Percentiles rank a stretch among this genome's conserved stretches.
These are phyloP conservation scores for Rousettus leschenaultii DNA, from an alignment of 2,113 vertebrate genomes.

Conservation along the genomic window DNA sequence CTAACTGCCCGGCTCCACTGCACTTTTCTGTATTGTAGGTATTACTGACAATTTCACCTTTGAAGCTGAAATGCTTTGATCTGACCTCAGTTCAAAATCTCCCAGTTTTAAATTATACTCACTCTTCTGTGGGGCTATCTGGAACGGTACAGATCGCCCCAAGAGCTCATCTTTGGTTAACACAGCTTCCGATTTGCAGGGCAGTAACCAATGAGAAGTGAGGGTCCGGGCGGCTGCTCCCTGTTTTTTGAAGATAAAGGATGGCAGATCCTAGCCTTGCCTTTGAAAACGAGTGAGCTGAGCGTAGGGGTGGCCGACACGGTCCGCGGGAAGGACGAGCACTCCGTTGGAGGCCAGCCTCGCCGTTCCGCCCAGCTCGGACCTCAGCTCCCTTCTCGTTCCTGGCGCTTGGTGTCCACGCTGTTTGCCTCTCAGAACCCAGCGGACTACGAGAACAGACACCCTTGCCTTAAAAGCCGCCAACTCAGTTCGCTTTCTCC, in stretches of 20 bases:
- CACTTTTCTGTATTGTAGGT: not conserved
- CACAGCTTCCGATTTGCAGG: not conserved
- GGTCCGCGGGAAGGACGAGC: not conserved
- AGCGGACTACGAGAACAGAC: not conserved
- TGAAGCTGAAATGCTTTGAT: not conserved
- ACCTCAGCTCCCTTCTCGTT: not conserved
- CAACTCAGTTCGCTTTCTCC: not conserved
- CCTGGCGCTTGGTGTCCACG: not conserved
- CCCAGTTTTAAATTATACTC: not conserved
- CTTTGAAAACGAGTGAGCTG: not conserved
- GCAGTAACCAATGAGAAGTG: not conserved
- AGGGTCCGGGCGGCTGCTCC: not conserved
- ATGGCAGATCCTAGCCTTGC: not conserved
- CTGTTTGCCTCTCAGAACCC: not conserved
- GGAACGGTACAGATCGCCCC: not conserved
- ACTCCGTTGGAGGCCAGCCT: not conserved
- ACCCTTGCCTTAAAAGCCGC: not conserved
- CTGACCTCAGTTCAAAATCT: not conserved
- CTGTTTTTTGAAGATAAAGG: not conserved
- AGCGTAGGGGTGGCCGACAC: not conserved
- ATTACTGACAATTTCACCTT: not conserved
- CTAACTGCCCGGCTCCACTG: not conserved
- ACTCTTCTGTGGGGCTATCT: not conserved
- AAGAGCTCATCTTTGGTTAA: not conserved
- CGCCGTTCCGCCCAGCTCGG: not conserved